Conservation (phyloP, 2,797 vertebrate species). For the Melanotaenia boesemani region DNA sequence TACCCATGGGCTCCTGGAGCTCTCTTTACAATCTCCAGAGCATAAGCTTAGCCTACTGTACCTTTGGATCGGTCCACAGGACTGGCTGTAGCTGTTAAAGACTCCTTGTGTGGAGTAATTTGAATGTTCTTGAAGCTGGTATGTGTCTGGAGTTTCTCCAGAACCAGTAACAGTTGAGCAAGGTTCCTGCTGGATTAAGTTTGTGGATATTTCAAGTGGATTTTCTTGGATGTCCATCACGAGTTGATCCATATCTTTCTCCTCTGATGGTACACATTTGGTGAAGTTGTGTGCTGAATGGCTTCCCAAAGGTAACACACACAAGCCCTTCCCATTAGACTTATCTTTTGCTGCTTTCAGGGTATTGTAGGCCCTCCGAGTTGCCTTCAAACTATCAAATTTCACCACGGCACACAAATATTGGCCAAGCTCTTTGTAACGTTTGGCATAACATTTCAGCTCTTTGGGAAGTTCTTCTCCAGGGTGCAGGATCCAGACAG, state of each 20-base stretch:
- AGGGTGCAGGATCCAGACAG: conserved; percentile 83
- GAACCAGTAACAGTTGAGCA: background rate
- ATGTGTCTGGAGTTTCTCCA: background rate
- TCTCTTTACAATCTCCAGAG: conserved; percentile 52
- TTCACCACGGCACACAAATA: conserved; percentile 83
- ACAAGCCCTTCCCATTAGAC: conserved; percentile 60
- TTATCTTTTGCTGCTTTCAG: conserved; percentile 64
- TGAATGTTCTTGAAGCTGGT: conserved; percentile 9
- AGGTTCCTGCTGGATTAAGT: conserved; percentile 50
- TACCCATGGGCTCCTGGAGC: conserved; percentile 63
- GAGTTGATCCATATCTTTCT: conserved; percentile 26
- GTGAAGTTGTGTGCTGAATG: conserved; percentile 55
- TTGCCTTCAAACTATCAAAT: conserved; percentile 81
- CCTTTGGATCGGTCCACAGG: conserved; percentile 28
- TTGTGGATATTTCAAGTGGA: conserved; percentile 29
- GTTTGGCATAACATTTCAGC: conserved; percentile 71
- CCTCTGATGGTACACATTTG: conserved; percentile 30
- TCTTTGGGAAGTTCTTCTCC: conserved; percentile 83
- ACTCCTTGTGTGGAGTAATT: background rate
- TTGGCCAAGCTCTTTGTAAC: conserved; percentile 80
- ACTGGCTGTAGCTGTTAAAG: conserved; percentile 9
- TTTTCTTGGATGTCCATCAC: conserved; percentile 16
- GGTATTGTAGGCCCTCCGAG: conserved; percentile 72
- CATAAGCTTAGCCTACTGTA: conserved; percentile 24
- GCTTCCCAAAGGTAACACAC: conserved; percentile 78